A percentile compares a stretch with the other conserved stretches of the same genome.
Evolutionary conservation across 2,113 vertebrate species (phyloP).

Genomic region (Podilymbus podiceps): DNA sequence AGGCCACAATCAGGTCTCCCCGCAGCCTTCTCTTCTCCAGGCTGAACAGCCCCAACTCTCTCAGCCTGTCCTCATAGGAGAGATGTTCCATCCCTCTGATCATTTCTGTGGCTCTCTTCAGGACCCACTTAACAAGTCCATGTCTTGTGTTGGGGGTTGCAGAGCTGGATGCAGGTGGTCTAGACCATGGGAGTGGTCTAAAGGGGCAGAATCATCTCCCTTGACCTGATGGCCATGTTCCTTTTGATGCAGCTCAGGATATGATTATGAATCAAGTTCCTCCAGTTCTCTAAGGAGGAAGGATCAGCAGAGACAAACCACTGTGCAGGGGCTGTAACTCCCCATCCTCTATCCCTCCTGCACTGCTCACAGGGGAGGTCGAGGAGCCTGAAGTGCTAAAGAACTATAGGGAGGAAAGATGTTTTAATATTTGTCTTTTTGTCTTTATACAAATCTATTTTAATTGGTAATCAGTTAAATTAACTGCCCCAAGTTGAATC

Average conservation of each 20-base stretch:
- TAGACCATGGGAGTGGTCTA: not conserved
- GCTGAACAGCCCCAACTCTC: not conserved
- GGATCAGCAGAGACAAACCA: not conserved
- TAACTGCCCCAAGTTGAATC: not conserved
- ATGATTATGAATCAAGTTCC: not conserved
- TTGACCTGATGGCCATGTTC: not conserved
- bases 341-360: not conserved
- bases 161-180: not conserved
- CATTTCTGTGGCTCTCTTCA: not conserved
- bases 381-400: not conserved
- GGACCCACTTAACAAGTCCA: not conserved
- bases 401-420: not conserved
- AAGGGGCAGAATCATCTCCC: not conserved
- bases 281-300: not conserved
- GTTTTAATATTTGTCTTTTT: not conserved
- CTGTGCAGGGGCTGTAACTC: not conserved
- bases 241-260: not conserved
- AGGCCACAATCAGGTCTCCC: not conserved
- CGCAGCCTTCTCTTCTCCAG: not conserved
- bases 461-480: not conserved
- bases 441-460: not conserved
- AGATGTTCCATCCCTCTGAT: not conserved
- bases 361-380: not conserved
- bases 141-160: not conserved
- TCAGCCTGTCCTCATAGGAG: not conserved